A percentile compares a stretch with the other conserved stretches of the same genome.
Conservation (phyloP, 2,888 invertebrate genomes). For the Tortricodes alternella region DNA sequence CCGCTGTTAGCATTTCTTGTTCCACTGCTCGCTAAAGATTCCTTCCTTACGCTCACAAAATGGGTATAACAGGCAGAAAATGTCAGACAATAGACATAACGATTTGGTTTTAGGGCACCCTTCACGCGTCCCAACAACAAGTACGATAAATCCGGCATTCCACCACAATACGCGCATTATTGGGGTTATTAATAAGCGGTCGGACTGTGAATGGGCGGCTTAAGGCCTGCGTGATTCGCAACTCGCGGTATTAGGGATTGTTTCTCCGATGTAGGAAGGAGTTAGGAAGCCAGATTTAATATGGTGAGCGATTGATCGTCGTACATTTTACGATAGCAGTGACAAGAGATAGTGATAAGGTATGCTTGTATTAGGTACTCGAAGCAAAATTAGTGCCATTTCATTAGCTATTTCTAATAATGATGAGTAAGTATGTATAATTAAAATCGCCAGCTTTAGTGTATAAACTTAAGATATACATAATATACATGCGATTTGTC, state of each 20-base stretch:
- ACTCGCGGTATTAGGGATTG: not conserved
- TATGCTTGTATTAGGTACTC: too few species aligned
- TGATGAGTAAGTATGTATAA: too few species aligned
- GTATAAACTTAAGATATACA: too few species aligned
- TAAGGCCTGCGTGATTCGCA: not conserved
- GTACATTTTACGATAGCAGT: too few species aligned
- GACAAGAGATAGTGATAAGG: too few species aligned
- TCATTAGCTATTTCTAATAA: too few species aligned
- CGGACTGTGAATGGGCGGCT: conserved; percentile 40
- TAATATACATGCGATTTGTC: too few species aligned
- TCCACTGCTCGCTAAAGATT: too few species aligned
- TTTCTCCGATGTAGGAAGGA: conserved; percentile 1
- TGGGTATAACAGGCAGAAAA: not conserved
- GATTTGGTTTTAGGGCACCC: not conserved
- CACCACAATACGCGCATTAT: conserved; percentile 46
- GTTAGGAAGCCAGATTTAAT: not conserved
- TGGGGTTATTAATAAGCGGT: conserved; percentile 54
- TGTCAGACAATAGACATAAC: not conserved
- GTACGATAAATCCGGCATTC: conserved; percentile 52
- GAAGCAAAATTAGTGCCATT: too few species aligned
- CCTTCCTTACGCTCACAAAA: not conserved
- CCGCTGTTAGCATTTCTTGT: too few species aligned
- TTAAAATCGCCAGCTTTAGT: too few species aligned
- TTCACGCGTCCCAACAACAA: conserved; percentile 40
- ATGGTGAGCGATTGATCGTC: not conserved